Conservation (phyloP, 2,113 vertebrate genomes). For the human (Homo sapiens) region DNA sequence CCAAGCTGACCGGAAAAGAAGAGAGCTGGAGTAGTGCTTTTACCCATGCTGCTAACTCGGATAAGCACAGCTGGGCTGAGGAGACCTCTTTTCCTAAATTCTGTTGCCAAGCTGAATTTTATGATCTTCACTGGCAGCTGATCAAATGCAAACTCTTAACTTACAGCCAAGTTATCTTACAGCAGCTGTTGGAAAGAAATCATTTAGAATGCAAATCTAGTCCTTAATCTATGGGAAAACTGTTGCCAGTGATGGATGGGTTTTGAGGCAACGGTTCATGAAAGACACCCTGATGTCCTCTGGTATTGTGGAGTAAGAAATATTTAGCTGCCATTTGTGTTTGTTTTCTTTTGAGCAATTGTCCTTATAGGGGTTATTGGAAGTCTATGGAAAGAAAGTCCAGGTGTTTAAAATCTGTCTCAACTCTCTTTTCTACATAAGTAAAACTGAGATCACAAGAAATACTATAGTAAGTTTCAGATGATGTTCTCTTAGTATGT, state of each 20-base stretch:
- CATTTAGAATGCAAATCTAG: slow-evolving; percentile 77
- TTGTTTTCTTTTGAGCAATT: background rate
- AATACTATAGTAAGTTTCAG: background rate
- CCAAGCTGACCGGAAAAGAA: background rate
- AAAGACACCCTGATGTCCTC: slow-evolving; percentile 26
- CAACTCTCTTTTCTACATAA: background rate
- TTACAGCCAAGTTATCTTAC: slow-evolving; percentile 72
- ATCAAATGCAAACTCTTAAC: slow-evolving; percentile 74
- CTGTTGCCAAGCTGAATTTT: slow-evolving; percentile 73
- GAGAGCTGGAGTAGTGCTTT: background rate
- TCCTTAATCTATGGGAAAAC: slow-evolving; percentile 62
- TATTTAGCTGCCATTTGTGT: background rate
- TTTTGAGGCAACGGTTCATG: slow-evolving; percentile 36
- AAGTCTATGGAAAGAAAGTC: background rate
- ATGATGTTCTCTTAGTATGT: background rate
- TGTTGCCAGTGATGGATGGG: slow-evolving; percentile 33
- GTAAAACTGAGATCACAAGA: background rate
- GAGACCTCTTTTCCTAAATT: slow-evolving; percentile 63
- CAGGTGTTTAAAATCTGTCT: slow-evolving; percentile 6
- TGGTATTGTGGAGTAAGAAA: background rate
- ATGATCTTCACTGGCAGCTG: slow-evolving; percentile 73
- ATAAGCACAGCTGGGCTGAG: slow-evolving; percentile 69
- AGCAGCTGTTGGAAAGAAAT: slow-evolving; percentile 70
- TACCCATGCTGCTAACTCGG: background rate
- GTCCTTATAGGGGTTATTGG: background rate